Evolutionary conservation across 35 echinoderm and acorn worm genomes (phyloP).

Genomic region (Heliocidaris erythrogramma): DNA sequence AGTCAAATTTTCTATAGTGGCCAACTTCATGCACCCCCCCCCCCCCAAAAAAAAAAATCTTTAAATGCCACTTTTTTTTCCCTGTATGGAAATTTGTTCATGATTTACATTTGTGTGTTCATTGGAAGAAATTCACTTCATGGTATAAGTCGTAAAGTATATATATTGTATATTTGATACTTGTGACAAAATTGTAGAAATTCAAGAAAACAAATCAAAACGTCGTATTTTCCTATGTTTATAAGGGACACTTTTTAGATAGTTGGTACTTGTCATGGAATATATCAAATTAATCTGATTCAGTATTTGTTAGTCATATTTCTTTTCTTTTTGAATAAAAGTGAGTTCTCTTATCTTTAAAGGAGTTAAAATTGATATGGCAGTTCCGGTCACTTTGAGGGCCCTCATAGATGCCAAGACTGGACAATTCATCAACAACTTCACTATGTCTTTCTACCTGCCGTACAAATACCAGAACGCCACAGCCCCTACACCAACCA

Average conservation of each 20-base stretch:
- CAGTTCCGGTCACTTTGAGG: neutral
- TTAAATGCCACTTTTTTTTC: neutral
- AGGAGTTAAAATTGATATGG: conserved; percentile 15
- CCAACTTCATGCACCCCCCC: neutral
- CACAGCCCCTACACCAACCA: neutral
- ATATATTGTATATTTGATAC: no score
- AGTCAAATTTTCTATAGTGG: neutral
- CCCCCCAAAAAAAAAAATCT: no score
- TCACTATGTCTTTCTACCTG: conserved; percentile 22
- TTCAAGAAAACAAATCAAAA: no score
- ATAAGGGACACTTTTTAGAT: no score
- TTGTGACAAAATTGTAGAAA: no score
- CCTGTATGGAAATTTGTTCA: neutral
- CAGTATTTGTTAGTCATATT: no score
- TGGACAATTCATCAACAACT: conserved; percentile 4
- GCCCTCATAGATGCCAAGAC: neutral
- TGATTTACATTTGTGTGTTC: no score
- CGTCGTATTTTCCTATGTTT: no score
- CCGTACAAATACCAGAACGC: conserved; percentile 35
- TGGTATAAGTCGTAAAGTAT: no score
- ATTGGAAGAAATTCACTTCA: no score
- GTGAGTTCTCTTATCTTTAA: neutral
- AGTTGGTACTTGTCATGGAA: neutral
- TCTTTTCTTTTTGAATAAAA: no score
- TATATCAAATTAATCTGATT: neutral